Conservation (phyloP, 2,113 vertebrate species). For the Rhineura floridana region DNA sequence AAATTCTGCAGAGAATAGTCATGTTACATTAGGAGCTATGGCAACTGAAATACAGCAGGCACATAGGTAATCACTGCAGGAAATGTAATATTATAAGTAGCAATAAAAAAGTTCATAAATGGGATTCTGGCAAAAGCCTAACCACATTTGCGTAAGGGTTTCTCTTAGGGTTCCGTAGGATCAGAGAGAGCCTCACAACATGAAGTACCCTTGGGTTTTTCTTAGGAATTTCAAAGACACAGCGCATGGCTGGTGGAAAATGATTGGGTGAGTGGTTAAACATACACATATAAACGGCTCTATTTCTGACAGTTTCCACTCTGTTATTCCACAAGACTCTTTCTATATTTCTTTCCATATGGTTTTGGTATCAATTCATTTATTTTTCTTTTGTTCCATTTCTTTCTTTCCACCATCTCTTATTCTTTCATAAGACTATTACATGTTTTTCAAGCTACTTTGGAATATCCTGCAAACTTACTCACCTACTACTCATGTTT, state of each 20-base stretch:
- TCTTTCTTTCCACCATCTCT: constrained; percentile 15
- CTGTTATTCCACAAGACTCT: background rate
- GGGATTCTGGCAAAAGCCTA: constrained; percentile 39
- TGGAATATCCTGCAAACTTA: background rate
- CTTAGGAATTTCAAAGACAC: constrained; percentile 26
- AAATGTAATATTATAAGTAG: constrained; percentile 50
- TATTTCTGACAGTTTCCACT: constrained; percentile 24
- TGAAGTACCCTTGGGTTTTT: constrained; percentile 4
- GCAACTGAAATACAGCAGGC: constrained; percentile 28
- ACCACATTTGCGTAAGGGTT: constrained; percentile 37
- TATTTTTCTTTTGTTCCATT: fast-evolving
- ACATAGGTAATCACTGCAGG: constrained; percentile 38
- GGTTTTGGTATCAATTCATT: constrained; percentile 8
- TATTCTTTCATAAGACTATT: too few relatives aligned
- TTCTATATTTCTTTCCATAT: background rate
- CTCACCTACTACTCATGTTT: too few relatives aligned
- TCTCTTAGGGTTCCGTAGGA: constrained; percentile 35
- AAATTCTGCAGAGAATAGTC: constrained; percentile 18
- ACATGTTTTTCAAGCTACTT: background rate
- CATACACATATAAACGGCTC: constrained; percentile 11
- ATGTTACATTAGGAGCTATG: constrained; percentile 23
- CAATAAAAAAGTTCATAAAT: constrained; percentile 51
- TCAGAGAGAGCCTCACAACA: constrained; percentile 23
- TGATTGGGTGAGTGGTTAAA: background rate
- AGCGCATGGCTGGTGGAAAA: background rate